Conservation (phyloP, 2,113 vertebrate genomes). For the Ameiurus melas region DNA sequence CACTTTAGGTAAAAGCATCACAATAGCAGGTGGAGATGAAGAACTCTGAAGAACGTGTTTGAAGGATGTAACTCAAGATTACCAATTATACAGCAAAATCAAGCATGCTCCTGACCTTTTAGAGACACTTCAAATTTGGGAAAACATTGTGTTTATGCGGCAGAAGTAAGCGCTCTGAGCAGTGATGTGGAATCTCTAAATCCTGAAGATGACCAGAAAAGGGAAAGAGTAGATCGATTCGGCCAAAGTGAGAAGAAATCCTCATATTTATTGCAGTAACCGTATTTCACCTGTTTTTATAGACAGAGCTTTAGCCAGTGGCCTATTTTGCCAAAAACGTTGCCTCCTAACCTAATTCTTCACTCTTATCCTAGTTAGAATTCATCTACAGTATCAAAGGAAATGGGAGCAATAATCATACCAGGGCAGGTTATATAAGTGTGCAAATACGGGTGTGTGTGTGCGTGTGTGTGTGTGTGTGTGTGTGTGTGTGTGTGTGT, state of each 20-base stretch:
- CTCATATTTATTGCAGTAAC: slow-evolving; percentile 14
- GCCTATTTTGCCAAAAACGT: neutral
- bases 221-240: neutral
- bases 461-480: neutral
- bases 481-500: slow-evolving; percentile 15
- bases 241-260: neutral
- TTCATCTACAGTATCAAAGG: neutral
- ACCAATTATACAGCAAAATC: neutral
- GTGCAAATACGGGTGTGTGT: slow-evolving; percentile 2
- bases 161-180: neutral
- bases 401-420: slow-evolving; percentile 17
- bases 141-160: neutral
- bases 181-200: neutral
- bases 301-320: neutral
- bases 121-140: neutral
- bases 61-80: neutral
- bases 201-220: neutral
- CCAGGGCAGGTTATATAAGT: slow-evolving; percentile 22
- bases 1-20: neutral
- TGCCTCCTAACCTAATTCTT: slow-evolving; percentile 16
- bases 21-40: neutral
- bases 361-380: neutral
- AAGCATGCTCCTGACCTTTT: neutral
- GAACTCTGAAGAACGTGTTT: neutral
- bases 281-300: neutral